A percentile compares a stretch with the other conserved stretches of the same genome.
Evolutionary conservation across 2,113 vertebrate species (phyloP).

Genomic region (Astur gentilis): DNA sequence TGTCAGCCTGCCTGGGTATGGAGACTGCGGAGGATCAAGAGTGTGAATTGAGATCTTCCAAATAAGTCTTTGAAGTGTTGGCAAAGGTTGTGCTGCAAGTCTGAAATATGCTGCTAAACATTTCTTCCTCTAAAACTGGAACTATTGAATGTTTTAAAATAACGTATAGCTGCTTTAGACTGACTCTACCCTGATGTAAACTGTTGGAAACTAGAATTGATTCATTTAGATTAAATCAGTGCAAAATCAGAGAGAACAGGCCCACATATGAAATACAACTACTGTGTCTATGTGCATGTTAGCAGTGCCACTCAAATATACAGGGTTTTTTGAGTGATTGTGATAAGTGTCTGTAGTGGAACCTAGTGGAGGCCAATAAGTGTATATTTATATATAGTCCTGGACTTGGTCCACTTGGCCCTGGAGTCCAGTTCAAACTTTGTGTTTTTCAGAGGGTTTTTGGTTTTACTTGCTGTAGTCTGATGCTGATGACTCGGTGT

Average conservation of each 20-base stretch:
- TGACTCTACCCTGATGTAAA: background rate
- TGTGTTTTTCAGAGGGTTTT: background rate
- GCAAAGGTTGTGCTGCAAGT: background rate
- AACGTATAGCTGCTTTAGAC: background rate
- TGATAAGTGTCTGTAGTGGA: background rate
- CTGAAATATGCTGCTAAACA: background rate
- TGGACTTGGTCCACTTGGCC: background rate
- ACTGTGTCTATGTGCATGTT: accelerated
- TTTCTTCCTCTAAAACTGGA: background rate
- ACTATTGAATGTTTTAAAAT: background rate
- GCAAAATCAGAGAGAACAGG: background rate
- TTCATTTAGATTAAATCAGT: background rate
- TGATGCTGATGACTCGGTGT: background rate
- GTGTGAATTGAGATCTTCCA: background rate
- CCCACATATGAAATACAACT: background rate
- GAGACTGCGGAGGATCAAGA: background rate
- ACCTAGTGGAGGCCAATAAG: background rate
- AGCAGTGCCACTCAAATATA: background rate
- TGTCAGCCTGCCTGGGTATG: background rate
- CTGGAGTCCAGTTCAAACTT: background rate
- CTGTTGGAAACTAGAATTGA: background rate
- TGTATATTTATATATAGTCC: background rate
- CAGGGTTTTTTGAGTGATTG: background rate
- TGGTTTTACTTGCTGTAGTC: background rate
- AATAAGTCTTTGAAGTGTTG: background rate